phyloP scores from a whole-genome alignment of 2,797 vertebrate species.

The Morelia viridis region DNA sequence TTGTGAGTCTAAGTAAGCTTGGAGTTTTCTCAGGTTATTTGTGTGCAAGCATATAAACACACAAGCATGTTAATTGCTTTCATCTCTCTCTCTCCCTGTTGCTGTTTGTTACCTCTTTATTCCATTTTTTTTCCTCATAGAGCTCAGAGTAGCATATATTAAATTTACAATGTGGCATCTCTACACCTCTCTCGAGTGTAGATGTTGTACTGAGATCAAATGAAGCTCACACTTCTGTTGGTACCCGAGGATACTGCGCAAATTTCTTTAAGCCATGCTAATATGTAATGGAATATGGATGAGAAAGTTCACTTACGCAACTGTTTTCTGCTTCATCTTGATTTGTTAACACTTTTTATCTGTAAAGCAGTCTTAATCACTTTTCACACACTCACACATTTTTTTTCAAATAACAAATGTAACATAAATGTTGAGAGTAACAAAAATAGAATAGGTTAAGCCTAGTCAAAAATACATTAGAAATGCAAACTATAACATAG shows the following conservation, averaged over 20 bases:
- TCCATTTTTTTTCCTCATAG: not conserved
- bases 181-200: not conserved
- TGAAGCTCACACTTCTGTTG: not conserved
- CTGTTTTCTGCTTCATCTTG: not conserved
- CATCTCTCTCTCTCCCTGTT: not conserved
- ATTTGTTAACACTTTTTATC: not conserved
- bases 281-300: not conserved
- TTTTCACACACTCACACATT: not conserved
- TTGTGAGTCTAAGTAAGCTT: not conserved
- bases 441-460: not conserved
- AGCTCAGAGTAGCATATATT: not conserved
- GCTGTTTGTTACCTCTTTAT: not conserved
- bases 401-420: not conserved
- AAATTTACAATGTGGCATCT: not conserved
- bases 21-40: not conserved
- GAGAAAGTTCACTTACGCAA: not conserved
- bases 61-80: not conserved
- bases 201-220: not conserved
- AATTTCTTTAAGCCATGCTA: not conserved
- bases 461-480: not conserved
- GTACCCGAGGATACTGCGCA: not conserved
- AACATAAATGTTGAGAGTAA: not conserved
- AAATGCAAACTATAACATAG: not conserved
- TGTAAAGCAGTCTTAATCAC: constrained; percentile 2
- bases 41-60: not conserved